A percentile compares a stretch with the other conserved stretches of the same genome.
phyloP scores from a whole-genome alignment of 2,113 vertebrate species.

The Bucco capensis region DNA sequence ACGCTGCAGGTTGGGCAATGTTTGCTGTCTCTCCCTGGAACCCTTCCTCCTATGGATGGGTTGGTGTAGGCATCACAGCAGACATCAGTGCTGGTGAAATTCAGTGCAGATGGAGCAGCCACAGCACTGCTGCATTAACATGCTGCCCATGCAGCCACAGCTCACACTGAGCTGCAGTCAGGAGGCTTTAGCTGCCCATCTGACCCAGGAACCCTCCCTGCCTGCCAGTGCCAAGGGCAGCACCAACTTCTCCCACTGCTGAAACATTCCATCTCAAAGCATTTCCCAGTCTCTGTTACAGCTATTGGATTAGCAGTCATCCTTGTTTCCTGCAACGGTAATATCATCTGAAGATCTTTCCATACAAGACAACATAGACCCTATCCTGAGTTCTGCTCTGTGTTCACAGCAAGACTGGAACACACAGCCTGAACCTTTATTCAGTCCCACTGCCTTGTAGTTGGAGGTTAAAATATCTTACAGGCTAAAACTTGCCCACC shows the following conservation, averaged over 20 bases:
- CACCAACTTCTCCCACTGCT: rapidly evolving
- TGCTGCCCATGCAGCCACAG: neutral
- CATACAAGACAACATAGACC: neutral
- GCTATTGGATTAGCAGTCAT: neutral
- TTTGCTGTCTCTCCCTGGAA: neutral
- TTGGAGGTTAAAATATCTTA: neutral
- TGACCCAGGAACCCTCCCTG: neutral
- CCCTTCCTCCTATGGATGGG: rapidly evolving
- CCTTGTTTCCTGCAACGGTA: neutral
- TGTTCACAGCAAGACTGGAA: neutral
- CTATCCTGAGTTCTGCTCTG: neutral
- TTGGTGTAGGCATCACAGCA: neutral
- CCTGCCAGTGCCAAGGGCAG: neutral
- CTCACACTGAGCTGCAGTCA: neutral
- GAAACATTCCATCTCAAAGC: neutral
- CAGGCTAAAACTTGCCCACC: neutral
- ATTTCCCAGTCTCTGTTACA: neutral
- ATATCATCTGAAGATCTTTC: neutral
- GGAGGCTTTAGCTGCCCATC: neutral
- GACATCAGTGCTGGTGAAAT: neutral
- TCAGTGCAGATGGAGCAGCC: neutral
- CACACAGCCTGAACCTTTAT: neutral
- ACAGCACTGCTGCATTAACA: rapidly evolving
- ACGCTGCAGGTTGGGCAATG: neutral
- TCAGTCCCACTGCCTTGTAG: neutral